Conservation (phyloP, 2,113 vertebrate genomes). For the Charina bottae region DNA sequence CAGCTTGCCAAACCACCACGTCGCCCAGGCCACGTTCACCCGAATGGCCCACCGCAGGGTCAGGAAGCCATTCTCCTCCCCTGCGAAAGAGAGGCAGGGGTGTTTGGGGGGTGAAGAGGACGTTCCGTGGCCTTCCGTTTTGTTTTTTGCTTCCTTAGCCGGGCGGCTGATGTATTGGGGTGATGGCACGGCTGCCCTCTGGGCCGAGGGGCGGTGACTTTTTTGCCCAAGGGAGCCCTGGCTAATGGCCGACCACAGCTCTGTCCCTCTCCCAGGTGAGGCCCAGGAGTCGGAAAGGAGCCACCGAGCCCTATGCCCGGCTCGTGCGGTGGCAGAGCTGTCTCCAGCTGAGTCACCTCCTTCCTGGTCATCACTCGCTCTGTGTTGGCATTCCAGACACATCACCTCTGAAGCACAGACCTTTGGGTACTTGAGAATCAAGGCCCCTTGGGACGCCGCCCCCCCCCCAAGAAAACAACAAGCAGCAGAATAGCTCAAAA, state of each 20-base stretch:
- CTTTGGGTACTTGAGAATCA: constrained; percentile 32
- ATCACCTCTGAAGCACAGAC: constrained; percentile 9
- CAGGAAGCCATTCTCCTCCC: too few relatives aligned
- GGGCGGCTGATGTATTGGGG: neutral
- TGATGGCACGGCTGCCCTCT: too few relatives aligned
- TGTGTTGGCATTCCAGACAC: neutral
- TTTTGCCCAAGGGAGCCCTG: neutral
- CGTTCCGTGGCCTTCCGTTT: neutral
- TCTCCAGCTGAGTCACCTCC: too few relatives aligned
- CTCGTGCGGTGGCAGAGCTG: too few relatives aligned
- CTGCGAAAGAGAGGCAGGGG: too few relatives aligned
- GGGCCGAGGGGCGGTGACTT: neutral
- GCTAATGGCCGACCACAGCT: too few relatives aligned
- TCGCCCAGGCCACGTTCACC: too few relatives aligned
- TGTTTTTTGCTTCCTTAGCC: neutral
- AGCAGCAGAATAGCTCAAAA: neutral
- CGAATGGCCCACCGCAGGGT: neutral
- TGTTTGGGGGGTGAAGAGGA: too few relatives aligned
- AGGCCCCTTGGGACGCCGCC: neutral
- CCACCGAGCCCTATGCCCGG: neutral
- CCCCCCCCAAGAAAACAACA: neutral
- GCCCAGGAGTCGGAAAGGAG: neutral
- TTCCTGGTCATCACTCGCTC: neutral
- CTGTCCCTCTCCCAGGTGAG: neutral
- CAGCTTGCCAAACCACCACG: neutral